Evolutionary conservation across 2,888 invertebrate species (phyloP).

Genomic region (Seladonia tumulorum): DNA sequence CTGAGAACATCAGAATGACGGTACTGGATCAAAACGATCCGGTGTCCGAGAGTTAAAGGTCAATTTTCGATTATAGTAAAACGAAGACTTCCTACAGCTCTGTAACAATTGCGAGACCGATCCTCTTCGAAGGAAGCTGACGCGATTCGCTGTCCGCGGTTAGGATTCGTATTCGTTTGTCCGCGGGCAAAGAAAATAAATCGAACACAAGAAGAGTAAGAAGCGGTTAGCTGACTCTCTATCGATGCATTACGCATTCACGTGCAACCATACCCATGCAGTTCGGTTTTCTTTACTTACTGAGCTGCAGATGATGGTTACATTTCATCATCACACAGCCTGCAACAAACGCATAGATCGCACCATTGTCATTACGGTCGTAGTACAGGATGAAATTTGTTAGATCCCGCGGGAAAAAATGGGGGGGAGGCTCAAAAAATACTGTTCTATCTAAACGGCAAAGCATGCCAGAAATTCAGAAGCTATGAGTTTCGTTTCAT

Average conservation of each 20-base stretch:
- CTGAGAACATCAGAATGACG: not conserved
- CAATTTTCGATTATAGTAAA: not conserved
- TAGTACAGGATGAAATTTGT: conserved; percentile 51
- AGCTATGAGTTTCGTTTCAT: conserved; percentile 57
- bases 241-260: conserved; percentile 46
- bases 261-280: conserved; percentile 72
- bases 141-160: not conserved
- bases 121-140: not conserved
- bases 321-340: conserved; percentile 84
- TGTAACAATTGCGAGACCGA: not conserved
- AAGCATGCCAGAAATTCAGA: conserved; percentile 60
- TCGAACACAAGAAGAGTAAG: conserved; percentile 22
- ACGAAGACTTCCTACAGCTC: not conserved
- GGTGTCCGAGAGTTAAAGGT: conserved; percentile 13
- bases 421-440: conserved; percentile 29
- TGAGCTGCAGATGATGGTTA: conserved; percentile 83
- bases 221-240: conserved; percentile 41
- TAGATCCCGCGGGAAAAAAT: conserved; percentile 46
- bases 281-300: conserved; percentile 79
- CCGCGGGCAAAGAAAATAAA: not conserved
- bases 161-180: not conserved
- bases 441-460: conserved; percentile 52
- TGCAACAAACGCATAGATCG: conserved; percentile 81
- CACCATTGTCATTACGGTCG: conserved; percentile 67
- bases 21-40: not conserved